These are phyloP conservation scores for Rhyacichthys aspro DNA, from an alignment of 2,797 vertebrate species.

Conservation along the genomic window DNA sequence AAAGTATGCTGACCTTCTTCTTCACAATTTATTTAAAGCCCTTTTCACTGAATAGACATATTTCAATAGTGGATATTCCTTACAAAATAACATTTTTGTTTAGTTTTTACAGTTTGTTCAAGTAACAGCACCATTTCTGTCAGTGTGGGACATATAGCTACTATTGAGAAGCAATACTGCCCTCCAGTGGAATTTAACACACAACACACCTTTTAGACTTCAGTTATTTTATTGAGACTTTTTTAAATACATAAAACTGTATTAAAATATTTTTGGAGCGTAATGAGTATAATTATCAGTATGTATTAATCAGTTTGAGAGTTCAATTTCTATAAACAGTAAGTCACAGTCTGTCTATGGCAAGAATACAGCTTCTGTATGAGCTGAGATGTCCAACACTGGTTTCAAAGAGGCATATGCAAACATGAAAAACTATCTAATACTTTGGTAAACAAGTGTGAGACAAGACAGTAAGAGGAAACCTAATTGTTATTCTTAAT, in stretches of 20 bases:
- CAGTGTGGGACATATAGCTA: not conserved
- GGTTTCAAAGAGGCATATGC: constrained; percentile 15
- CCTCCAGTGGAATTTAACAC: constrained; percentile 52
- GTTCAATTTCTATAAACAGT: constrained; percentile 31
- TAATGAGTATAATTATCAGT: constrained; percentile 34
- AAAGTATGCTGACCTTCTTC: too few relatives aligned
- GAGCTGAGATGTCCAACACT: constrained; percentile 41
- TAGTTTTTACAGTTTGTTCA: not conserved
- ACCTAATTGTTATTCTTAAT: constrained; percentile 2
- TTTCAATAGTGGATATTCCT: too few relatives aligned
- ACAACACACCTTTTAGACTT: constrained; percentile 46
- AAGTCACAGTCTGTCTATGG: constrained; percentile 54
- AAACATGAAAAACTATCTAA: constrained; percentile 9
- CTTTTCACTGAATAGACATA: too few relatives aligned
- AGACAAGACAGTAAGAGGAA: constrained; percentile 28
- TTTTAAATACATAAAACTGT: constrained; percentile 57
- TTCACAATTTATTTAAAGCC: too few relatives aligned
- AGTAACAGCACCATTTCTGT: not conserved
- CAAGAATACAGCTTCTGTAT: constrained; percentile 25
- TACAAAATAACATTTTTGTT: not conserved
- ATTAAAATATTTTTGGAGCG: constrained; percentile 42
- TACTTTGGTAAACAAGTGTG: constrained; percentile 23
- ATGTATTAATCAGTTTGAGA: constrained; percentile 24
- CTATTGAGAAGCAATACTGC: constrained; percentile 51
- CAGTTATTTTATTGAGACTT: constrained; percentile 47